Evolutionary conservation across 2,797 vertebrate genomes (phyloP).

Genomic region (Lacerta bilineata): DNA sequence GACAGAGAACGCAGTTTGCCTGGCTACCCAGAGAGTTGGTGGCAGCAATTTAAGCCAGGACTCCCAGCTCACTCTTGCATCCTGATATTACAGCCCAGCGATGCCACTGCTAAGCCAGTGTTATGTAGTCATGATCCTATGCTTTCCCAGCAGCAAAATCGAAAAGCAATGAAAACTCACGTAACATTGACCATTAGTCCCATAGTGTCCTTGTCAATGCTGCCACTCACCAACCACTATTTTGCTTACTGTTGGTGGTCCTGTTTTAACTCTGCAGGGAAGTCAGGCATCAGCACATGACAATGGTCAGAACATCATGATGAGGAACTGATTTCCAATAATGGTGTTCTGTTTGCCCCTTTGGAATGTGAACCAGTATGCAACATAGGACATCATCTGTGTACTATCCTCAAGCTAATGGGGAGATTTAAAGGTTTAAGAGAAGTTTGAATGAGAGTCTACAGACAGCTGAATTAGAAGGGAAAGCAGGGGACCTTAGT

Average conservation of each 20-base stretch:
- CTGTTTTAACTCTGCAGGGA: neutral
- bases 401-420: slow-evolving; percentile 3
- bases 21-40: neutral
- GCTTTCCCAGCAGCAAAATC: neutral
- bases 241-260: neutral
- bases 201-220: neutral
- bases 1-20: too few species aligned
- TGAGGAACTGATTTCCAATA: neutral
- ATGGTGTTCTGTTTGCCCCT: neutral
- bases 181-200: neutral
- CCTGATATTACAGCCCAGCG: neutral
- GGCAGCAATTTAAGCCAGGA: neutral
- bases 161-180: neutral
- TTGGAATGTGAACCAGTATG: neutral
- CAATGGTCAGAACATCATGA: neutral
- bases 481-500: neutral
- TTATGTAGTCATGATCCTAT: neutral
- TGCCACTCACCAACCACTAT: neutral
- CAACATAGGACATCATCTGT: neutral
- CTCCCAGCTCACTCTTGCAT: neutral
- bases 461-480: neutral
- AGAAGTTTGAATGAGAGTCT: neutral
- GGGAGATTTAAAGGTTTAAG: neutral
- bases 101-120: neutral
- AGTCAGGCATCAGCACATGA: neutral